Percentiles rank a stretch among this genome's conserved stretches.
Evolutionary conservation across 2,797 vertebrate genomes (phyloP).

Genomic region (Molothrus aeneus): DNA sequence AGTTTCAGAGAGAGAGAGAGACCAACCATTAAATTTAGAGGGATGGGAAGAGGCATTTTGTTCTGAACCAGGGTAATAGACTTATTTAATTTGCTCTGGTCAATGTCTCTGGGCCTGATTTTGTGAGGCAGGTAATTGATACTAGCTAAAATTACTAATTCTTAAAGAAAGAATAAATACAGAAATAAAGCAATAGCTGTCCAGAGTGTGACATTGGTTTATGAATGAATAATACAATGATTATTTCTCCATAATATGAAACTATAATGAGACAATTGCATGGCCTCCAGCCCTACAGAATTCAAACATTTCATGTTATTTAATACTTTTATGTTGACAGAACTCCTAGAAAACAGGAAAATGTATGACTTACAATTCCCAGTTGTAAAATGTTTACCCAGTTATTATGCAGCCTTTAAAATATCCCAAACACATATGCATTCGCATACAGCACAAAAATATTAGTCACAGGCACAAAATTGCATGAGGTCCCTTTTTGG

Average conservation of each 20-base stretch:
- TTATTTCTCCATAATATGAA: not conserved
- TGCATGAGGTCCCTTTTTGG: not conserved
- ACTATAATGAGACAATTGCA: not conserved
- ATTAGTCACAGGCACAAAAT: not conserved
- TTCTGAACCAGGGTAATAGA: not conserved
- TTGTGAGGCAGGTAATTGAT: not conserved
- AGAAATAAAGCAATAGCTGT: not conserved
- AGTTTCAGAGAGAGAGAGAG: not conserved
- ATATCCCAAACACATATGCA: not conserved
- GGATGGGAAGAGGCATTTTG: not conserved
- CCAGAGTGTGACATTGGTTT: not conserved
- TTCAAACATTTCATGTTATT: not conserved
- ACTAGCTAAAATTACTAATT: not conserved
- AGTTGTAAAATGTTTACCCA: not conserved
- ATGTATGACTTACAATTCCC: not conserved
- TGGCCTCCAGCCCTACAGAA: not conserved
- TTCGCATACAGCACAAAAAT: not conserved
- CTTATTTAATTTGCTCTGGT: not conserved
- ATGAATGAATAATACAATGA: not conserved
- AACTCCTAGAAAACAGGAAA: not conserved
- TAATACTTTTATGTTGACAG: not conserved
- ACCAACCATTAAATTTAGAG: not conserved
- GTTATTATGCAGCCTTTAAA: not conserved
- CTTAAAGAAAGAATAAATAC: not conserved
- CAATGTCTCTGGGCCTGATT: not conserved